Evolutionary conservation across 2,113 vertebrate genomes (phyloP), one percentile per base, ranked within the genome.

Genomic region (Elephas maximus): DNA sequence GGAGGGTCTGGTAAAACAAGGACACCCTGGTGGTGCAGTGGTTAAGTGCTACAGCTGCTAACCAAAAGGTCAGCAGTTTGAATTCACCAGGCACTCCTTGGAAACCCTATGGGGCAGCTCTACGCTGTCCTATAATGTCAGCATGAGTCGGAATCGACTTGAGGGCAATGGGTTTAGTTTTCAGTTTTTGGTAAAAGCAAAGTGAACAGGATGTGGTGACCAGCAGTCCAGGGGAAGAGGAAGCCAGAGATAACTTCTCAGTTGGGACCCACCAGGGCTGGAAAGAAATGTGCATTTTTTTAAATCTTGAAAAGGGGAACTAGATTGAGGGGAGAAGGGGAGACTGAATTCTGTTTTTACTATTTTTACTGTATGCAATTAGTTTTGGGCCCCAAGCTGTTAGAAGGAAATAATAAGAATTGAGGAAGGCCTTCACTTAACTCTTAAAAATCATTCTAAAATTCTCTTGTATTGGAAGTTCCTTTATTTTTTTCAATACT

Each of bases 151-250:
- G 51, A 53, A 53, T 53, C 12, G 7, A 12, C 51, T 12, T 12
- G 12, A 53, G 7, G 51, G 51, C 51, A 53, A 53, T 53, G 7
- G 48, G 37, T 37, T 37, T 37, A 37, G 37, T 37, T 37, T 37
- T 37, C 37, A 37, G 37, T 37, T 37, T 37, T 37, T 6, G 51
- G 60, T 57, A 62, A 79, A 15, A 6, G 5, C 37, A 3, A 20
- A 41, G 63, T 26, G 37, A 41, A 95, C 62, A 91, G 88, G 81
- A 85, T 91, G 88, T 79, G 73, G 62, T 6, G 20, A 37, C 6
- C 11, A 69, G 0, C 10, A 20, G 11, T 0, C 33, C 48, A 86
- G 69, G 48, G 6, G 9, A 7, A 33, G 67, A 85, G 62, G 57
- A 37, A 78, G 23, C 24, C 30, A 17, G 3, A 71, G 71, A 62